A percentile compares a stretch with the other conserved stretches of the same genome.
Conservation (phyloP, 2,113 vertebrate genomes). For the Cyprinodon brontotheroides region DNA sequence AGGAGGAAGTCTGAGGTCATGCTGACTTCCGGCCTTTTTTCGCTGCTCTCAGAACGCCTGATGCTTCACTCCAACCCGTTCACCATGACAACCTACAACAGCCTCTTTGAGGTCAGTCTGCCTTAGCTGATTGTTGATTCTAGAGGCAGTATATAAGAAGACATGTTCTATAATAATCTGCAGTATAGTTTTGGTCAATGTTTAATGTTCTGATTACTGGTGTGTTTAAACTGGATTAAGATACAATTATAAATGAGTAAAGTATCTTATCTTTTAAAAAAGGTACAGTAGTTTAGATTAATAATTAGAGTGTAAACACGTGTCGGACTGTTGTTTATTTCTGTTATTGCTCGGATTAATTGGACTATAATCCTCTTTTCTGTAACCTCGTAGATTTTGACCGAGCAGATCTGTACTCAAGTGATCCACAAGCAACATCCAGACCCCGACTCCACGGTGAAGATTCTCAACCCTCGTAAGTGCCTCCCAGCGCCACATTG, state of each 20-base stretch:
- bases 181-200: not conserved
- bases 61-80: slow-evolving; percentile 91
- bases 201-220: not conserved
- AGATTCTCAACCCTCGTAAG: slow-evolving; percentile 99
- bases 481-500: slow-evolving; percentile 50
- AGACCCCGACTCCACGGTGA: slow-evolving; percentile 95
- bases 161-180: not conserved
- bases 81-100: slow-evolving; percentile 96
- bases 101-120: slow-evolving; percentile 91
- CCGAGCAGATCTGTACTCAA: slow-evolving; percentile 96
- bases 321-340: slow-evolving; percentile 36
- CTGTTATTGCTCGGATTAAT: slow-evolving; percentile 55
- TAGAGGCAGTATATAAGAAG: not conserved
- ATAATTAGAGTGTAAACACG: slow-evolving; percentile 13
- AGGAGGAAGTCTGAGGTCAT: slow-evolving; percentile 98
- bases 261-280: not conserved
- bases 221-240: not conserved
- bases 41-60: slow-evolving; percentile 92
- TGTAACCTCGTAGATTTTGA: slow-evolving; percentile 86
- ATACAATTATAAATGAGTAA: not conserved
- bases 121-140: not conserved
- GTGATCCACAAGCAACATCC: slow-evolving; percentile 98
- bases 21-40: slow-evolving; percentile 94
- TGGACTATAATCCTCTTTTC: slow-evolving; percentile 44
- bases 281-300: not conserved